Percentiles rank a stretch among this genome's conserved stretches.
phyloP scores from a whole-genome alignment of 1,140 invertebrate species.

The Pomacea maculata region DNA sequence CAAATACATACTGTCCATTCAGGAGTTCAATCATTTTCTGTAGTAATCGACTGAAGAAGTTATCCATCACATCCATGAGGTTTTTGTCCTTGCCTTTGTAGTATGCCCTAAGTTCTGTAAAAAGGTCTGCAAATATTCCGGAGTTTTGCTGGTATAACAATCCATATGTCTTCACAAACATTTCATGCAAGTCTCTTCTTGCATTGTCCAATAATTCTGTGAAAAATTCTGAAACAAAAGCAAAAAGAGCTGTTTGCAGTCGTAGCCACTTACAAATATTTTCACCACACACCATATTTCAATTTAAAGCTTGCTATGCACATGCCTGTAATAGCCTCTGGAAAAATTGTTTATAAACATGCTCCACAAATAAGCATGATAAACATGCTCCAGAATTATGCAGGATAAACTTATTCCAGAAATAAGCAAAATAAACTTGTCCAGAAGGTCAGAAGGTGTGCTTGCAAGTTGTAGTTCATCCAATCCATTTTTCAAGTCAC shows the following conservation, averaged over 20 bases:
- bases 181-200: slow-evolving; percentile 86
- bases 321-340: not conserved
- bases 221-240: slow-evolving; percentile 79
- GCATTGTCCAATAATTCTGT: slow-evolving; percentile 83
- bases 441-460: no score
- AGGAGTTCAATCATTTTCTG: slow-evolving; percentile 94
- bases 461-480: not conserved
- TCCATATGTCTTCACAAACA: slow-evolving; percentile 95
- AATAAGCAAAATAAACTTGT: no score
- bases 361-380: not conserved
- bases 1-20: slow-evolving; percentile 89
- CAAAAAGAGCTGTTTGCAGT: slow-evolving; percentile 14
- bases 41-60: slow-evolving; percentile 92
- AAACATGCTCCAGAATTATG: not conserved
- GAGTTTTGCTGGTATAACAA: slow-evolving; percentile 94
- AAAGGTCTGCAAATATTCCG: slow-evolving; percentile 91
- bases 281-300: not conserved
- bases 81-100: slow-evolving; percentile 79
- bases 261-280: not conserved
- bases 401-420: not conserved
- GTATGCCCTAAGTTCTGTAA: slow-evolving; percentile 89
- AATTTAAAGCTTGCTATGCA: not conserved
- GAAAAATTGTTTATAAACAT: not conserved
- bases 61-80: slow-evolving; percentile 86
- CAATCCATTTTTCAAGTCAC: not conserved